These are phyloP conservation scores for Dicentrarchus labrax DNA, from an alignment of 2,113 vertebrate genomes.

Conservation along the genomic window DNA sequence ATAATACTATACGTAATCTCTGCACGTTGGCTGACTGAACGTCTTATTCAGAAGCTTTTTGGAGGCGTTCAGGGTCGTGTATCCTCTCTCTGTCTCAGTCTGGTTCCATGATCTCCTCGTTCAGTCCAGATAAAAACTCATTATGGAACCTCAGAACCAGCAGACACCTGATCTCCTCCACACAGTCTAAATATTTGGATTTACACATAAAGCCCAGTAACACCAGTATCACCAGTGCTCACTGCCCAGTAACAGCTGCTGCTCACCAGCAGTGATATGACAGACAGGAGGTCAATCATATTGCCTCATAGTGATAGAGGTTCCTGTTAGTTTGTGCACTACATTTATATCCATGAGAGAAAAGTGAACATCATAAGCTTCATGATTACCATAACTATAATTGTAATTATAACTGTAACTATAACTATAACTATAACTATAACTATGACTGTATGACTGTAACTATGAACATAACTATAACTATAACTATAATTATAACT, in stretches of 20 bases:
- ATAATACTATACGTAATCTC: too few species aligned
- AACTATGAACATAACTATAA: too few species aligned
- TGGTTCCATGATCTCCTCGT: not conserved
- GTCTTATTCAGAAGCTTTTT: not conserved
- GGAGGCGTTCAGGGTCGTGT: not conserved
- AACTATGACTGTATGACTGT: too few species aligned
- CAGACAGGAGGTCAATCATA: not conserved
- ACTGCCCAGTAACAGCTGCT: constrained; percentile 40
- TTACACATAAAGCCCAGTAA: constrained; percentile 54
- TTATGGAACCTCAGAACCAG: not conserved
- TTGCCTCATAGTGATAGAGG: not conserved
- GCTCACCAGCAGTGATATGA: not conserved
- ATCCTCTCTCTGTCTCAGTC: not conserved
- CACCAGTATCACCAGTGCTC: constrained; percentile 30
- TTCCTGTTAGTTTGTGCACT: not conserved
- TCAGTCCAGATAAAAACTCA: constrained; percentile 47
- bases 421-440: too few species aligned
- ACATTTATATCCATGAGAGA: not conserved
- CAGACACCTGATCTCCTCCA: constrained; percentile 56
- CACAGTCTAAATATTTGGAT: constrained; percentile 72
- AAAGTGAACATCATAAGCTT: not conserved
- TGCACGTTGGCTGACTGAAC: not conserved
- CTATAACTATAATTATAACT: too few species aligned
- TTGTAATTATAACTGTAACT: too few species aligned
- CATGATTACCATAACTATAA: not conserved